Evolutionary conservation across 2,113 vertebrate species (phyloP), one percentile per base, ranked within the genome.

Genomic region (Empidonax traillii): DNA sequence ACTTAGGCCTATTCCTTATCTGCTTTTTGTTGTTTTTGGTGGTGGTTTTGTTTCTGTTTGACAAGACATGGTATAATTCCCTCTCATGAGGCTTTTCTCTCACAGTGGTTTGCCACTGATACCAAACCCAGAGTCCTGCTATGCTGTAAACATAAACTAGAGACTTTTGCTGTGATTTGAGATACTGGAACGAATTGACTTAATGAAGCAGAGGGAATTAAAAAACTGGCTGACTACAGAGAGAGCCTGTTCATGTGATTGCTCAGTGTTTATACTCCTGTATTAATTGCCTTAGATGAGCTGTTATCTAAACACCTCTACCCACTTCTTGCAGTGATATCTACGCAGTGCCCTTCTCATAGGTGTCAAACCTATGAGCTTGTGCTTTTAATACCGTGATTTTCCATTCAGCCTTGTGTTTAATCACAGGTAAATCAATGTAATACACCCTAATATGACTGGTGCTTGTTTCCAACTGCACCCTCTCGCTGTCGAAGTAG

Each of bases 401-500:
- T 75, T 91, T 68, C 44, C 13, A 56, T 82, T 62, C 41, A 73
- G 15, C 37, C 41, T 83, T 39, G 11, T 46, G 33, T 87, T 95
- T 63, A 67, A 55, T 79, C 65, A 81, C 20, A 46, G 16, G 21
- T 51, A 65, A 87, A 63, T 85, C 39, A 59, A 43, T 24, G 14
- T 39, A 16, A 6, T 24, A 24, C 4, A 62, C 14, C 8, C 18
- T 71, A 22, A 12, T 31, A 18, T 4, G 19, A 15, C 35, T 37
- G 65, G 25, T 22, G 30, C 14, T 87, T 55, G 51, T 67, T 91
- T 80, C 49, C 59, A 61, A 0, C 53, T 76, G 37, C 15, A 56
- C 8, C 14, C 10, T 46, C 65, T 75, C 22, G 3, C 33, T 61
- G n/a, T 33, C 0, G 0, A 63, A 91, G 41, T 16, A 68, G 27